Conservation (phyloP, 2,113 vertebrate genomes). For the Eulemur macaco region DNA sequence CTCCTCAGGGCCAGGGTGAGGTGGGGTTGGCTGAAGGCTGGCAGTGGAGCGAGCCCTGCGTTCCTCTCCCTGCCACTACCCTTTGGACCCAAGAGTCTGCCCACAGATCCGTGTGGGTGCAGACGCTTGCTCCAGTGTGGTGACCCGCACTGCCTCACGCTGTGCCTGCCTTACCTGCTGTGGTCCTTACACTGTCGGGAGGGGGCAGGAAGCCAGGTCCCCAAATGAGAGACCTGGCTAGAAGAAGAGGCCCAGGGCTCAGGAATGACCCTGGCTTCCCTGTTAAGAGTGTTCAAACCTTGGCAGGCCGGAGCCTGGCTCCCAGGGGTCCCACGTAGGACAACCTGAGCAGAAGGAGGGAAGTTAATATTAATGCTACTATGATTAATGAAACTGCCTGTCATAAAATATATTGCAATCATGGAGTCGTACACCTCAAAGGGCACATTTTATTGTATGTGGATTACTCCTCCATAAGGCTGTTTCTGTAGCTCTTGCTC, state of each 20-base stretch:
- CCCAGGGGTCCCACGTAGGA: neutral
- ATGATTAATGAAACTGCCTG: neutral
- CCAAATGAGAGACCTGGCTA: neutral
- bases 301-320: neutral
- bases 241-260: neutral
- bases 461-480: neutral
- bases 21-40: neutral
- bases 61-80: neutral
- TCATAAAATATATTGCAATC: neutral
- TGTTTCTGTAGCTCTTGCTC: neutral
- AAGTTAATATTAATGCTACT: neutral
- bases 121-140: neutral
- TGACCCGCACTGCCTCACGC: neutral
- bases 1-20: neutral
- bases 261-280: neutral
- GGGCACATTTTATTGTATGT: neutral
- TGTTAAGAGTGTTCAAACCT: neutral
- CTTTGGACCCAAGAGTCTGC: neutral
- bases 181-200: no score
- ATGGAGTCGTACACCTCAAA: neutral
- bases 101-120: rapidly evolving
- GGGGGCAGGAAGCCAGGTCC: neutral
- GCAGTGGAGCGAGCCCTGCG: neutral
- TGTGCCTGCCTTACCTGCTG: neutral
- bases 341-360: neutral